These are phyloP conservation scores for Himalopsyche phryganea DNA, from an alignment of 1,140 invertebrate species.

Conservation along the genomic window DNA sequence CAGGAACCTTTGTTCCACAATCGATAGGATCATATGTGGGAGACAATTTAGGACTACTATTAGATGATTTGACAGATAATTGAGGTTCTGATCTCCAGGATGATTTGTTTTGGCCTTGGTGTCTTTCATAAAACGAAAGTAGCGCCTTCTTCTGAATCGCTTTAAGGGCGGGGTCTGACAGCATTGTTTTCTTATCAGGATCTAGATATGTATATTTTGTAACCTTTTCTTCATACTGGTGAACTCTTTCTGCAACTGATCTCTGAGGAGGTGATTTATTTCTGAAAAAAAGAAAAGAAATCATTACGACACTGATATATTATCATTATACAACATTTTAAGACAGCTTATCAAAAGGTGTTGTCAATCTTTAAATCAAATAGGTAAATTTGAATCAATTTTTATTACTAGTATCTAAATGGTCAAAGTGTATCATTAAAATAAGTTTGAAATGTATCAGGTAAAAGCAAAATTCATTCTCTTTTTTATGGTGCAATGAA, in stretches of 20 bases:
- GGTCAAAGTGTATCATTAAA: too few species aligned
- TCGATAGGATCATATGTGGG: constrained; percentile 35
- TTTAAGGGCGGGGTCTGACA: constrained; percentile 76
- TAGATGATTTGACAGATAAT: constrained; percentile 39
- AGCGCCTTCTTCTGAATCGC: constrained; percentile 85
- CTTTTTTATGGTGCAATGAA: too few species aligned
- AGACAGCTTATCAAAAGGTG: too few species aligned
- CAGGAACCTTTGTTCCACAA: neutral
- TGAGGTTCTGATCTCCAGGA: constrained; percentile 63
- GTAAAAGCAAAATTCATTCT: too few species aligned
- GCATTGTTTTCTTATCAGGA: constrained; percentile 70
- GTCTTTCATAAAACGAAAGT: constrained; percentile 79
- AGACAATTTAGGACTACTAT: constrained; percentile 33
- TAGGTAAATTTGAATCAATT: too few species aligned
- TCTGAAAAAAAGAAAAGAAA: constrained; percentile 21
- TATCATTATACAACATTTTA: too few species aligned
- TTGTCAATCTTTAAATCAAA: too few species aligned
- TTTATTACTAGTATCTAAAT: too few species aligned
- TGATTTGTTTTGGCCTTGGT: constrained; percentile 51
- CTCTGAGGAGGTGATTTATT: constrained; percentile 48
- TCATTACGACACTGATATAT: too few species aligned
- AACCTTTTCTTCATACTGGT: constrained; percentile 65
- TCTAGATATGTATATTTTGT: constrained; percentile 69
- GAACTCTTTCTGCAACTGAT: constrained; percentile 73
- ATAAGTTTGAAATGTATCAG: too few species aligned